A percentile compares a stretch with the other conserved stretches of the same genome.
phyloP scores from a whole-genome alignment of 2,888 invertebrate species.

The Lasioglossum vierecki region DNA sequence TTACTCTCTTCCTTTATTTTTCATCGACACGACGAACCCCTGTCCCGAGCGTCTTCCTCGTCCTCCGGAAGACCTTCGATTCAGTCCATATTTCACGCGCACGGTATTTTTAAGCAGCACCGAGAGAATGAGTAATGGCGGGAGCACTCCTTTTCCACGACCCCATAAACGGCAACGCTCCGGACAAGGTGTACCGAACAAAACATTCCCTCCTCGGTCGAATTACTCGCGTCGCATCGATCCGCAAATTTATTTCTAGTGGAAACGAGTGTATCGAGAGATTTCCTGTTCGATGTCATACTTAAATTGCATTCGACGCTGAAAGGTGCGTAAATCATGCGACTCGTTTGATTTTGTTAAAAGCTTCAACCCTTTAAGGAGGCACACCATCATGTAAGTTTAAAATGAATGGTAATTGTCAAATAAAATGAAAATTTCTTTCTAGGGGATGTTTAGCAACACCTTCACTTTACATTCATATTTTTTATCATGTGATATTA shows the following conservation, averaged over 20 bases:
- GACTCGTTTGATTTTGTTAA: neutral
- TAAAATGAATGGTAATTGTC: neutral
- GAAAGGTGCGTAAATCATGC: neutral
- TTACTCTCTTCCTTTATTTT: conserved; percentile 51
- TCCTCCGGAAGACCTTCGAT: conserved; percentile 73
- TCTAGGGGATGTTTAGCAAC: neutral
- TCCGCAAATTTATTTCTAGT: conserved; percentile 20
- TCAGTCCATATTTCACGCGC: conserved; percentile 77
- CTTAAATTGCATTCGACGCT: neutral
- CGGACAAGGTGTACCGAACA: conserved; percentile 47
- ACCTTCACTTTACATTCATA: neutral
- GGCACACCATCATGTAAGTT: neutral
- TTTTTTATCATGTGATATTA: neutral
- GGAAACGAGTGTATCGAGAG: neutral
- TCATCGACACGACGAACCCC: conserved; percentile 65
- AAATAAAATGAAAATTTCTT: neutral
- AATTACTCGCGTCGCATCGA: conserved; percentile 40
- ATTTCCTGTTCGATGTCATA: neutral
- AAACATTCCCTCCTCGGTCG: conserved; percentile 45
- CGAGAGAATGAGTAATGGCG: conserved; percentile 74
- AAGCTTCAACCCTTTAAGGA: neutral
- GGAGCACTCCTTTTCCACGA: conserved; percentile 53
- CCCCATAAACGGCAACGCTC: conserved; percentile 50
- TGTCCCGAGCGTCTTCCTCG: conserved; percentile 35
- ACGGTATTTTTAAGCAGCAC: conserved; percentile 75